These are phyloP conservation scores for Argyresthia goedartella DNA, from an alignment of 2,888 invertebrate species.

Conservation along the genomic window DNA sequence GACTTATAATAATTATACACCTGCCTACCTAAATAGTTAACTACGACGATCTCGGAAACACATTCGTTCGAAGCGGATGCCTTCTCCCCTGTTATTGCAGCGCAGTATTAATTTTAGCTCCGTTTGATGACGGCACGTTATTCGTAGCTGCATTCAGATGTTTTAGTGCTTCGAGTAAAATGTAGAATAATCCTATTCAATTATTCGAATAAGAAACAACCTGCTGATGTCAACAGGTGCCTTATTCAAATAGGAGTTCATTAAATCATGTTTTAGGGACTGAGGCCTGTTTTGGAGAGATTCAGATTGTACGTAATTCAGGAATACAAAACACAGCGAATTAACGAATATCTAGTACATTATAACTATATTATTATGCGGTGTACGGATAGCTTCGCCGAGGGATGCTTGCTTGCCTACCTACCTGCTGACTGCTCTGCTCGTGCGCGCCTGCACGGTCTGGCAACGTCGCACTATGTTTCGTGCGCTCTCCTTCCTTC, in stretches of 20 bases:
- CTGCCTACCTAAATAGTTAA: slow-evolving; percentile 1
- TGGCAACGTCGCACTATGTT: slow-evolving; percentile 64
- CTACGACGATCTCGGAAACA: neutral
- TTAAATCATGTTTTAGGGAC: slow-evolving; percentile 24
- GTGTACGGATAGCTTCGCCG: slow-evolving; percentile 15
- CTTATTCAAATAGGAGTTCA: slow-evolving; percentile 5
- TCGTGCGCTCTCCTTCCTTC: slow-evolving; percentile 50
- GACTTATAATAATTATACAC: slow-evolving; percentile 9
- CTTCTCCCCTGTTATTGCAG: slow-evolving; percentile 3
- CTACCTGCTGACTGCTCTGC: slow-evolving; percentile 28
- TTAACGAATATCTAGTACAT: slow-evolving; percentile 26
- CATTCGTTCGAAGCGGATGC: slow-evolving; percentile 3
- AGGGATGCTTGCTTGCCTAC: neutral
- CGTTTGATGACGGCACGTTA: neutral
- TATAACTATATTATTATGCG: slow-evolving; percentile 24
- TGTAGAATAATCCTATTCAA: neutral
- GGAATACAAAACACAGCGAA: slow-evolving; percentile 39
- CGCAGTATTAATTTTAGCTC: slow-evolving; percentile 2
- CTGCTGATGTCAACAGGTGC: slow-evolving; percentile 3
- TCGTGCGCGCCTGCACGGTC: slow-evolving; percentile 46
- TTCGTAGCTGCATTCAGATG: neutral
- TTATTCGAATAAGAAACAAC: slow-evolving; percentile 3
- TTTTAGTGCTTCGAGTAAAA: neutral
- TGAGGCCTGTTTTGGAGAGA: slow-evolving; percentile 34
- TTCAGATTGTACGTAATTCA: slow-evolving; percentile 25